A percentile compares a stretch with the other conserved stretches of the same genome.
phyloP scores from a whole-genome alignment of 2,113 vertebrate species.

The Cygnus atratus region DNA sequence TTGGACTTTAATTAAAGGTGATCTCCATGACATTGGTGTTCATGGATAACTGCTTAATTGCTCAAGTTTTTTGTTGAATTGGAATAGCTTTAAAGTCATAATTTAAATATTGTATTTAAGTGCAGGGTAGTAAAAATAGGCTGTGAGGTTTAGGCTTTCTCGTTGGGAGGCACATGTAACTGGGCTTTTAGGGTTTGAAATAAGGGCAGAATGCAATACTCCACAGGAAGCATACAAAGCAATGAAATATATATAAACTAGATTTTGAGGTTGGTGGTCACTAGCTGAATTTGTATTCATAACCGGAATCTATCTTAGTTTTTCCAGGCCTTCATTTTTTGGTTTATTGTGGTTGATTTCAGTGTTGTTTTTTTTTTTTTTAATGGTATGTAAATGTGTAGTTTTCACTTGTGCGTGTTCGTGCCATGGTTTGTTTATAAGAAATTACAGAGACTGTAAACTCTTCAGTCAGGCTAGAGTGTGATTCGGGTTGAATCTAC shows the following conservation, averaged over 20 bases:
- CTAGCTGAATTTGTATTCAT: not conserved
- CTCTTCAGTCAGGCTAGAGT: not conserved
- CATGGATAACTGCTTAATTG: not conserved
- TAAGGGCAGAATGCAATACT: not conserved
- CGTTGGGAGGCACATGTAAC: not conserved
- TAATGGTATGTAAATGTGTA: not conserved
- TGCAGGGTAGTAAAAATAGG: not conserved
- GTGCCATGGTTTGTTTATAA: not conserved
- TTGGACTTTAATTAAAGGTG: not conserved
- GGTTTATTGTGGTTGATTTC: not conserved
- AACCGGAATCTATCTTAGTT: not conserved
- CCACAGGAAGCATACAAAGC: not conserved
- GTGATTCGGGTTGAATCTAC: not conserved
- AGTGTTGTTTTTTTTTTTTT: not conserved
- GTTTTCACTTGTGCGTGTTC: not conserved
- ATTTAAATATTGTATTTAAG: not conserved
- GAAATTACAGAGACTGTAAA: not conserved
- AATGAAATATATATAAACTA: rapidly evolving
- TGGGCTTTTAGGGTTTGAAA: not conserved
- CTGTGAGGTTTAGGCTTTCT: not conserved
- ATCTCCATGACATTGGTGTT: not conserved
- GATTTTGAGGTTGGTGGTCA: not conserved
- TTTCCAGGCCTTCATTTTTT: not conserved
- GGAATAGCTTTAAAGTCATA: not conserved
- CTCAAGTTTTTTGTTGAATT: not conserved